A percentile compares a stretch with the other conserved stretches of the same genome.
Conservation (phyloP, 2,113 vertebrate species). For the Otocyon megalotis region DNA sequence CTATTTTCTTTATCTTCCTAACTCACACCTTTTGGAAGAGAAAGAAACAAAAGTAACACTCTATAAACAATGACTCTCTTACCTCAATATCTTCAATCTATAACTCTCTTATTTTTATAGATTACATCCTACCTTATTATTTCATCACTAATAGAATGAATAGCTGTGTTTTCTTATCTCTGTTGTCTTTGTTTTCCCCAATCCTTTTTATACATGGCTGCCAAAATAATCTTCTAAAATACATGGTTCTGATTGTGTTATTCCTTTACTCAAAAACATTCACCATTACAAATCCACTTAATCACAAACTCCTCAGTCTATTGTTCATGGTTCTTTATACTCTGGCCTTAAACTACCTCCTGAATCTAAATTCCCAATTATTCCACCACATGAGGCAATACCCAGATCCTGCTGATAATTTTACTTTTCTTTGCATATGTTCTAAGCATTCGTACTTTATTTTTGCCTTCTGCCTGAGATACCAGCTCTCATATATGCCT, state of each 20-base stretch:
- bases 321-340: background rate
- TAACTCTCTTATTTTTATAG: background rate
- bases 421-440: background rate
- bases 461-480: constrained; percentile 6
- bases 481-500: background rate
- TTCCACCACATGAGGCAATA: background rate
- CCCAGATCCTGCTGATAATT: background rate
- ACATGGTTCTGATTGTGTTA: background rate
- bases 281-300: constrained; percentile 2
- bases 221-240: background rate
- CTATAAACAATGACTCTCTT: background rate
- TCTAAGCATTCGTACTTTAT: background rate
- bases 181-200: background rate
- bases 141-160: background rate
- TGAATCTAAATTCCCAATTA: constrained; percentile 48
- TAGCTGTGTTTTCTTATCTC: background rate
- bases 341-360: background rate
- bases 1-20: background rate
- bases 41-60: background rate
- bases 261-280: background rate
- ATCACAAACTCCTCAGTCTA: background rate
- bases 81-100: background rate
- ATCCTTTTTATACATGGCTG: background rate
- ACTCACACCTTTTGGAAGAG: background rate
- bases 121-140: background rate